These are phyloP conservation scores for Dipus sagitta DNA, from an alignment of 2,797 vertebrate species.

Conservation along the genomic window DNA sequence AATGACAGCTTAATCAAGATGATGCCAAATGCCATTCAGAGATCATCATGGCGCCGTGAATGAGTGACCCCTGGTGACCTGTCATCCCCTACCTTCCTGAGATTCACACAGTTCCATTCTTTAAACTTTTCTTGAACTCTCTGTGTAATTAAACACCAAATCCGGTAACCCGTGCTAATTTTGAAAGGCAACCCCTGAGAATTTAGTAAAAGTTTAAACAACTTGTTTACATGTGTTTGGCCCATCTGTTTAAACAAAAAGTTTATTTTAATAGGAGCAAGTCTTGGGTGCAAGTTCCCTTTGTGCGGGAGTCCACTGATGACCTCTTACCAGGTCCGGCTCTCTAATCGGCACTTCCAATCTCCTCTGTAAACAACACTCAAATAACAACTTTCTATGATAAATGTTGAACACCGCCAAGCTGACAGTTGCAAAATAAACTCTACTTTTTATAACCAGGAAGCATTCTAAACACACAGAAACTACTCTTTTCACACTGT, in stretches of 20 bases:
- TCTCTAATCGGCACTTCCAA: conserved; percentile 76
- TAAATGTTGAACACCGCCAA: conserved; percentile 77
- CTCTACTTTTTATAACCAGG: conserved; percentile 72
- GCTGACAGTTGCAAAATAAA: conserved; percentile 82
- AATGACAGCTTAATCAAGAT: background rate
- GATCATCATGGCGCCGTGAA: background rate
- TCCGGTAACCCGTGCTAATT: conserved; percentile 77
- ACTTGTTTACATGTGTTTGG: conserved; percentile 75
- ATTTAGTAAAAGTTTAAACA: conserved; percentile 80
- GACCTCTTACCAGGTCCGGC: conserved; percentile 56
- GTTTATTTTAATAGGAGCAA: conserved; percentile 81
- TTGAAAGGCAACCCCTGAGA: conserved; percentile 79
- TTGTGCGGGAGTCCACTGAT: conserved; percentile 64
- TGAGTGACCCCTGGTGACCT: background rate
- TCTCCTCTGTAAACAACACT: conserved; percentile 76
- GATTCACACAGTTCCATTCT: background rate
- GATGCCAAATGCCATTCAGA: background rate
- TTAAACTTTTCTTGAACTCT: conserved; percentile 72
- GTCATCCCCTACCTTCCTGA: background rate
- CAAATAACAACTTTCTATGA: conserved; percentile 78
- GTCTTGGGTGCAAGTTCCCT: conserved; percentile 75
- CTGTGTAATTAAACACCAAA: conserved; percentile 70
- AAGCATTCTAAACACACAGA: conserved; percentile 73
- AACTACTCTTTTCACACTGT: conserved; percentile 81
- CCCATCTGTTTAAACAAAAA: conserved; percentile 75